phyloP scores from a whole-genome alignment of 2,113 vertebrate genomes.

The Nothoprocta perdicaria region DNA sequence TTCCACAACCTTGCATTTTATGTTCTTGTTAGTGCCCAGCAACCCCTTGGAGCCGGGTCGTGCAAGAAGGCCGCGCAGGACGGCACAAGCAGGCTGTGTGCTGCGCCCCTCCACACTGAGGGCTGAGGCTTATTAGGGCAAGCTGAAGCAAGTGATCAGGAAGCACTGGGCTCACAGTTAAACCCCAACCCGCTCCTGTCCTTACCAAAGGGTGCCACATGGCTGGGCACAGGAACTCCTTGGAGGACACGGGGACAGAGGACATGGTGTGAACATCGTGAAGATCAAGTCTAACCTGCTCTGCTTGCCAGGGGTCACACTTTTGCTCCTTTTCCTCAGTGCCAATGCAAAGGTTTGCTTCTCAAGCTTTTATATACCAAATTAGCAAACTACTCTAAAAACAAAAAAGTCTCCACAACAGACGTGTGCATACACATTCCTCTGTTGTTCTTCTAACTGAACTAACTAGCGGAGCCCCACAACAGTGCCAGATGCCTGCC shows the following conservation, averaged over 20 bases:
- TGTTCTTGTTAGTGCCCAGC: neutral
- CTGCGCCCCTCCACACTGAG: neutral
- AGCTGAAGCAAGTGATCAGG: neutral
- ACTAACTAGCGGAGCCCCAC: neutral
- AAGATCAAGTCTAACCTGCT: neutral
- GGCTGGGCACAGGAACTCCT: neutral
- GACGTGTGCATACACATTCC: accelerated
- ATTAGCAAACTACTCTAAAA: neutral
- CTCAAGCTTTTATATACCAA: neutral
- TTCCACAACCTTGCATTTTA: neutral
- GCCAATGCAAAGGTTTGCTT: neutral
- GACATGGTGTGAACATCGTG: accelerated
- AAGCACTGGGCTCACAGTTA: neutral
- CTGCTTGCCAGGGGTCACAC: neutral
- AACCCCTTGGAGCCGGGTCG: neutral
- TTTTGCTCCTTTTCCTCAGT: neutral
- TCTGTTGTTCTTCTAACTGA: neutral
- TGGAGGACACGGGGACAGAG: neutral
- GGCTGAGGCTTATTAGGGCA: neutral
- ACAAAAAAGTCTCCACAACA: neutral
- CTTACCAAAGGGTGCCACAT: neutral
- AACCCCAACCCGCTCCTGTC: accelerated
- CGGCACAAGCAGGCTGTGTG: neutral
- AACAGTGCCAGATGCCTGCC: neutral
- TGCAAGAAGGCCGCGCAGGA: neutral